Percentiles rank a stretch among this genome's conserved stretches.
These are phyloP conservation scores for Drosophila yakuba DNA, from an alignment of 1,140 invertebrate species.

Conservation along the genomic window DNA sequence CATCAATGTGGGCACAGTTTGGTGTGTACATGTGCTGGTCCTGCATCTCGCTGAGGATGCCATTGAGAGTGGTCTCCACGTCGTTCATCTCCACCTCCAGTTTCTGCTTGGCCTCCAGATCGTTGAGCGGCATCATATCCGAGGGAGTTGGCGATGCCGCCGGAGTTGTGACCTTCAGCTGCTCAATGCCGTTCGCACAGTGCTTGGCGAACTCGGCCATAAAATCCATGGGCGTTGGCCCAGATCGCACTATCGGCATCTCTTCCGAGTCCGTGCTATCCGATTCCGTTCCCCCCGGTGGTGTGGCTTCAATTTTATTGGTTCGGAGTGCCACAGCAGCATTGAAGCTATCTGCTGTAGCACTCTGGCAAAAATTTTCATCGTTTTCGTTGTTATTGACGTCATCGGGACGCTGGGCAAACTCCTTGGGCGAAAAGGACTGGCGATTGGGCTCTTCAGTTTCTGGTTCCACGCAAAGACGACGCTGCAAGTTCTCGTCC, in stretches of 20 bases:
- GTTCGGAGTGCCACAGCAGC: conserved; percentile 69
- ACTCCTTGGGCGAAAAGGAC: conserved; percentile 18
- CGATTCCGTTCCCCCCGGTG: conserved; percentile 14
- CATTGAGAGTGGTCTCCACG: conserved; percentile 78
- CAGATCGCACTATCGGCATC: conserved; percentile 2
- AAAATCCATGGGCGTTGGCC: conserved; percentile 61
- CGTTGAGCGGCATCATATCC: conserved; percentile 33
- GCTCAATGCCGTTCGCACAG: conserved; percentile 52
- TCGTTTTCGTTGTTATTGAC: conserved; percentile 70
- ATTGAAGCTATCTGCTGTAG: conserved; percentile 82
- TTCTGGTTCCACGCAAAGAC: conserved; percentile 24
- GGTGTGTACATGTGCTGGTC: conserved; percentile 81
- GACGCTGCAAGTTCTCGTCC: conserved; percentile 55
- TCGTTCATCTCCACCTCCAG: conserved; percentile 75
- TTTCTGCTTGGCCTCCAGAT: conserved; percentile 60
- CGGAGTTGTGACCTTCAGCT: conserved; percentile 28
- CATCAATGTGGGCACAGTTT: conserved; percentile 62
- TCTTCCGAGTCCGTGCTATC: conserved; percentile 7
- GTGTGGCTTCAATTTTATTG: conserved; percentile 64
- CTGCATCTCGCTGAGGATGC: conserved; percentile 80
- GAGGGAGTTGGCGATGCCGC: conserved; percentile 1
- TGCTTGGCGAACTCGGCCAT: conserved; percentile 70
- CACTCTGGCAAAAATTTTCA: conserved; percentile 78
- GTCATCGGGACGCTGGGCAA: conserved; percentile 31
- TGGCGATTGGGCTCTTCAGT: not conserved